Conservation (phyloP, 35 echinoderm and acorn worm genomes). For the Holothuria glaberrima region DNA sequence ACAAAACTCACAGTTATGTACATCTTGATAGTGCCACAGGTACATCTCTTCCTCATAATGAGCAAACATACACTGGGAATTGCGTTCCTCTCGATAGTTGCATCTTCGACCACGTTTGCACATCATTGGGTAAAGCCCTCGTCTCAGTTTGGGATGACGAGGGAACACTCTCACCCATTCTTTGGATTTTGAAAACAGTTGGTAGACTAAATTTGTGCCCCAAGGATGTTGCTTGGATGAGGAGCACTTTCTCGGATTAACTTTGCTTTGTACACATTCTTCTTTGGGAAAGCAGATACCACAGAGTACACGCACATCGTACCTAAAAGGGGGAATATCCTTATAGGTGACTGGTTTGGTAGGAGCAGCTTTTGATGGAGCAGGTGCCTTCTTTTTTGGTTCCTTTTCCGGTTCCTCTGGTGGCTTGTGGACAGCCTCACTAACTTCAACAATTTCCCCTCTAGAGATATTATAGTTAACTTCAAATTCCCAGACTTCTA, state of each 20-base stretch:
- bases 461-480: constrained; percentile 41
- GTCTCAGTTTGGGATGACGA: constrained; percentile 64
- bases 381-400: background rate
- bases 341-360: background rate
- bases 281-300: constrained; percentile 24
- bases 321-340: background rate
- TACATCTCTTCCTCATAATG: constrained; percentile 71
- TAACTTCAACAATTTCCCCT: constrained; percentile 60
- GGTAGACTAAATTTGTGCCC: constrained; percentile 40
- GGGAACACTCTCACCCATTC: constrained; percentile 63
- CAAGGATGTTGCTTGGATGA: constrained; percentile 31
- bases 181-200: constrained; percentile 25
- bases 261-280: constrained; percentile 32
- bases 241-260: constrained; percentile 56
- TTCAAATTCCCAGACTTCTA: constrained; percentile 82
- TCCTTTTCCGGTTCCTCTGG: constrained; percentile 44
- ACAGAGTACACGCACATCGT: background rate
- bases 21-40: constrained; percentile 80
- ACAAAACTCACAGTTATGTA: constrained; percentile 73
- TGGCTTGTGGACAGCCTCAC: background rate
- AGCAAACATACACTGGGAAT: constrained; percentile 77
- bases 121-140: constrained; percentile 58
- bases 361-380: background rate
- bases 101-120: constrained; percentile 60
- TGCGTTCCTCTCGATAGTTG: constrained; percentile 52